phyloP scores from a whole-genome alignment of 2,113 vertebrate genomes.

The Malaclemys terrapin region DNA sequence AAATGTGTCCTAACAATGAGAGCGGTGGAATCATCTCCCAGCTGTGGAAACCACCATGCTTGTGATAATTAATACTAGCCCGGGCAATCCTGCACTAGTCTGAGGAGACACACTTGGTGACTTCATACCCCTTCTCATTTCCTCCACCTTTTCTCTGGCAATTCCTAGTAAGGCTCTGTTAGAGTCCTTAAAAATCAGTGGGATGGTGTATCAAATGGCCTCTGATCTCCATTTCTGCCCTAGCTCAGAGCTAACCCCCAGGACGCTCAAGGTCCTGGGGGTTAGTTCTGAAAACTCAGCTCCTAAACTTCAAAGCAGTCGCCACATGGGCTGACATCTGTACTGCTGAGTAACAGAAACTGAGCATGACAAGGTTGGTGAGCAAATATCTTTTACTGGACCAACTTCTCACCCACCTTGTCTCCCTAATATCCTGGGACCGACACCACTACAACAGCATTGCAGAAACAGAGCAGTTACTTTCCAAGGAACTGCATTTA shows the following conservation, averaged over 20 bases:
- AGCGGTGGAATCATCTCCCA: neutral
- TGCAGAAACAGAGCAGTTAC: neutral
- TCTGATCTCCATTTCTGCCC: neutral
- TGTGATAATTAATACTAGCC: neutral
- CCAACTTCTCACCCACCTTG: neutral
- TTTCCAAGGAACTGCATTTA: neutral
- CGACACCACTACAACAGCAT: neutral
- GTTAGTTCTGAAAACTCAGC: neutral
- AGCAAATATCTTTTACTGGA: neutral
- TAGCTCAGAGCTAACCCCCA: neutral
- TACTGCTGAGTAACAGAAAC: neutral
- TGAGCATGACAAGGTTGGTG: neutral
- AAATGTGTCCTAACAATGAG: neutral
- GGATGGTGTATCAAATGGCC: neutral
- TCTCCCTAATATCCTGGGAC: neutral
- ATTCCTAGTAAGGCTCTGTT: neutral
- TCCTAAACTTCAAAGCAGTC: neutral
- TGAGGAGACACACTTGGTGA: neutral
- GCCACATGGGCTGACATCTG: neutral
- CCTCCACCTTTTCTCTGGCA: neutral
- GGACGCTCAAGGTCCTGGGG: neutral
- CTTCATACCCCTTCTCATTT: neutral
- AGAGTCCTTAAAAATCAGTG: neutral
- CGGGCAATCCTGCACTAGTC: neutral
- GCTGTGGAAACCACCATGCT: neutral